phyloP scores from a whole-genome alignment of 2,113 vertebrate species.

The Mungos mungo region DNA sequence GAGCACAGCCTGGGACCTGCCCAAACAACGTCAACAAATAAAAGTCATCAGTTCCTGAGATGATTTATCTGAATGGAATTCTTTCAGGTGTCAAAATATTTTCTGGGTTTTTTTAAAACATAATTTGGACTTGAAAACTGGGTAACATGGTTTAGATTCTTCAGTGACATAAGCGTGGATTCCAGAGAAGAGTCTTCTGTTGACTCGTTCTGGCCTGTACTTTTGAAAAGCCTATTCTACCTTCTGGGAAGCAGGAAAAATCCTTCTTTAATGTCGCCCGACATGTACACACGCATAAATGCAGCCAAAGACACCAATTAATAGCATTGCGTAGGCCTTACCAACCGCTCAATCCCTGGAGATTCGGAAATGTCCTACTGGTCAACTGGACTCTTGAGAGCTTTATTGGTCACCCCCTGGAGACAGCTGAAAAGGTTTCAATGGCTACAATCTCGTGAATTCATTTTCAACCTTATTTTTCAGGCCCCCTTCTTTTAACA shows the following conservation, averaged over 20 bases:
- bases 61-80: background rate
- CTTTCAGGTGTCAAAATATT: background rate
- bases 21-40: background rate
- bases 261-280: background rate
- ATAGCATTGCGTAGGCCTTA: background rate
- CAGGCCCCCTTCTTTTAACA: background rate
- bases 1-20: background rate
- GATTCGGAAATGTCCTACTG: background rate
- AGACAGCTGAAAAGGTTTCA: background rate
- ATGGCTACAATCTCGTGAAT: background rate
- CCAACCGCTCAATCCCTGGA: background rate
- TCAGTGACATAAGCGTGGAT: rapidly evolving
- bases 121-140: background rate
- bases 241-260: background rate
- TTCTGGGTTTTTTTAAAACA: background rate
- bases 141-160: background rate
- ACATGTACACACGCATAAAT: background rate
- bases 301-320: background rate
- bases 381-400: background rate
- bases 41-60: background rate
- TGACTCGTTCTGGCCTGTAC: background rate
- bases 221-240: background rate
- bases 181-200: background rate
- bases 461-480: background rate
- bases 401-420: rapidly evolving